Evolutionary conservation across 2,797 vertebrate genomes (phyloP).

Genomic region (Nannoperca australis): DNA sequence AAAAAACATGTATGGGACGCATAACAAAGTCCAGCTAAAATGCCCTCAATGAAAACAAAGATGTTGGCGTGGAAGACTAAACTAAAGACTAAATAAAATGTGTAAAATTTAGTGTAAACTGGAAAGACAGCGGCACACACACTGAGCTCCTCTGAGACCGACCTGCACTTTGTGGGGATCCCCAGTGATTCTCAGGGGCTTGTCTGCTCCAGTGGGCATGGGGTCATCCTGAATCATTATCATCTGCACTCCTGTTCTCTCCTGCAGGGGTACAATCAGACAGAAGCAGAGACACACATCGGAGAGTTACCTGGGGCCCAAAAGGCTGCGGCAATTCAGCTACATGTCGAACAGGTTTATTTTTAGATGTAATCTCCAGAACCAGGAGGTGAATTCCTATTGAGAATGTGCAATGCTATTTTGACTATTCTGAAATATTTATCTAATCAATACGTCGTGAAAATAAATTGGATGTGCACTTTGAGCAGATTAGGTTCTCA

Average conservation of each 20-base stretch:
- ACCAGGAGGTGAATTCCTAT: background rate
- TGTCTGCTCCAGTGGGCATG: slow-evolving; percentile 97
- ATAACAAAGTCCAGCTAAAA: background rate
- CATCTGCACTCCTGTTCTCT: slow-evolving; percentile 99
- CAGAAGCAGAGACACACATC: slow-evolving; percentile 33
- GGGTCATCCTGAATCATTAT: slow-evolving; percentile 99
- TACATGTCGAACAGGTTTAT: slow-evolving; percentile 18
- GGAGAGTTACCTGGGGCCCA: slow-evolving; percentile 36
- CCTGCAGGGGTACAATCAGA: slow-evolving; percentile 84
- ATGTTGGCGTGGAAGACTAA: slow-evolving; percentile 5
- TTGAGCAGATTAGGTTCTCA: background rate
- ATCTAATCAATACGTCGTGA: background rate
- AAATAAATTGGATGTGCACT: background rate
- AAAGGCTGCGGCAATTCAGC: slow-evolving; percentile 28
- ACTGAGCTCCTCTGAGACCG: slow-evolving; percentile 52
- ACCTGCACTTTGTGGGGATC: slow-evolving; percentile 99
- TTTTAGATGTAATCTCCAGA: background rate
- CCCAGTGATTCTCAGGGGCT: slow-evolving; percentile 97
- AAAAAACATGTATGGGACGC: background rate
- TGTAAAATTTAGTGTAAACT: slow-evolving; percentile 64
- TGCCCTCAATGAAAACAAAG: slow-evolving; percentile 10
- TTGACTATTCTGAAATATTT: background rate
- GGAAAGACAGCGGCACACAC: slow-evolving; percentile 25
- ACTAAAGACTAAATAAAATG: slow-evolving; percentile 58
- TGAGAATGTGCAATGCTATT: background rate